Evolutionary conservation across 2,797 vertebrate species (phyloP).

Genomic region (Muscicapa comitata): DNA sequence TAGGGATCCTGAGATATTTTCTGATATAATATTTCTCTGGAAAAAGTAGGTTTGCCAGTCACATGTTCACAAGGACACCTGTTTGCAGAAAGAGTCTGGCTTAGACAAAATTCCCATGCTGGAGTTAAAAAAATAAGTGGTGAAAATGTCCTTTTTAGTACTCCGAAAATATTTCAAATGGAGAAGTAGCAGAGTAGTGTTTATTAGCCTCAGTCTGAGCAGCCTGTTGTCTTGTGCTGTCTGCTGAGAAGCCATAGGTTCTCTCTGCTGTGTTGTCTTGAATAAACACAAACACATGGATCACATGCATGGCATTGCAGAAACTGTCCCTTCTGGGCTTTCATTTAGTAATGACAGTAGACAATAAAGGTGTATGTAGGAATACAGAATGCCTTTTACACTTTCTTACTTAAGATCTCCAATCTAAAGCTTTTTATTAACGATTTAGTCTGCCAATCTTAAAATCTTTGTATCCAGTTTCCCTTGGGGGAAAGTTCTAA

Average conservation of each 20-base stretch:
- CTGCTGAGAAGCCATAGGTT: not conserved
- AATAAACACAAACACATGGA: not conserved
- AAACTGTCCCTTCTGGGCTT: not conserved
- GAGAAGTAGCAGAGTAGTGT: not conserved
- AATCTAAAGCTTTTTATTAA: not conserved
- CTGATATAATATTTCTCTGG: not conserved
- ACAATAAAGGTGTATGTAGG: not conserved
- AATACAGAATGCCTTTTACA: not conserved
- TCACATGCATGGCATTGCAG: not conserved
- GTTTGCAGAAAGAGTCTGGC: not conserved
- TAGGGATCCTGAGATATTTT: not conserved
- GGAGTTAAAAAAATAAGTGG: not conserved
- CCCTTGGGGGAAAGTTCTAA: not conserved
- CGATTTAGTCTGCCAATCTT: not conserved
- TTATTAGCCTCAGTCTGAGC: not conserved
- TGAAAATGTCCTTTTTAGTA: not conserved
- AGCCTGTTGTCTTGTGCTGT: not conserved
- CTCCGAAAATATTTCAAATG: not conserved
- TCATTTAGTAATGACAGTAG: not conserved
- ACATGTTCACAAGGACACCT: rapidly evolving
- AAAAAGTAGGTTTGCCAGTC: not conserved
- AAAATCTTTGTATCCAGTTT: not conserved
- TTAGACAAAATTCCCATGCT: not conserved
- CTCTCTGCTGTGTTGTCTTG: not conserved
- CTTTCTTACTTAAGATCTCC: not conserved